Base-by-base conservation (phyloP, 2,113 vertebrate genomes). In the Neolamprologus fasciatus region DNA sequence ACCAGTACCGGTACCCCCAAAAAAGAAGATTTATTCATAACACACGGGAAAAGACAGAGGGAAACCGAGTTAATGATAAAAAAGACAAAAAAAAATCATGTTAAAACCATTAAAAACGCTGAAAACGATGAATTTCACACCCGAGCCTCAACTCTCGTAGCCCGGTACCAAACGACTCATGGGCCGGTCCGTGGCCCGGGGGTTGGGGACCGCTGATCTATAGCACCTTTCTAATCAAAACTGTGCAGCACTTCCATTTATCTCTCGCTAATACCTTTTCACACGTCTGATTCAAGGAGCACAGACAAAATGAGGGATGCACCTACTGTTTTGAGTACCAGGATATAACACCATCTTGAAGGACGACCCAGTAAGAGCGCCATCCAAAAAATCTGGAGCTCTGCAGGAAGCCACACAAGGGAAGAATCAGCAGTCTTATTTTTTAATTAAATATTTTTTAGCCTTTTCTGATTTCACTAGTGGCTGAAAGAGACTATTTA, bases 281-380 rank as follows among this genome's bases (percentile, higher is more conserved):
- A 84, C 6, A 23, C 17, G 17, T 54, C 80, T 81, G 80, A 89
- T 85, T 89, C 78, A 90, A 85, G 28, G 61, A 73, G 26, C 55
- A 86, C n/a, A 84, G 53, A 9, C 19, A 53, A 86, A 23, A 35
- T 61, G 11, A 66, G 51, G 85, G 71, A 33, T 7, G 9, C 81
- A 98, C 98, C 96, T 96, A 99, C 98, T 99, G 98, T 94, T 98
- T 99, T 9, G 96, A 96, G 92, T 98, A 99, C 99, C 98, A 99
- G 11, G 98, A 99, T 83, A 99, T 93, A 86, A 98, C 98, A 84
- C 98, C 99, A 19, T 98, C 97, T 86, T 98, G 98, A 68, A 99
- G 95, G 61, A 98, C 97, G 35, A 98, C 96, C 98, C 99, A 99
- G 92, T 96, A 98, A 61, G 97, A 96, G 21, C 96, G 97, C 98